These are phyloP conservation scores for Oreochromis niloticus DNA, from an alignment of 2,113 vertebrate species.

Conservation along the genomic window DNA sequence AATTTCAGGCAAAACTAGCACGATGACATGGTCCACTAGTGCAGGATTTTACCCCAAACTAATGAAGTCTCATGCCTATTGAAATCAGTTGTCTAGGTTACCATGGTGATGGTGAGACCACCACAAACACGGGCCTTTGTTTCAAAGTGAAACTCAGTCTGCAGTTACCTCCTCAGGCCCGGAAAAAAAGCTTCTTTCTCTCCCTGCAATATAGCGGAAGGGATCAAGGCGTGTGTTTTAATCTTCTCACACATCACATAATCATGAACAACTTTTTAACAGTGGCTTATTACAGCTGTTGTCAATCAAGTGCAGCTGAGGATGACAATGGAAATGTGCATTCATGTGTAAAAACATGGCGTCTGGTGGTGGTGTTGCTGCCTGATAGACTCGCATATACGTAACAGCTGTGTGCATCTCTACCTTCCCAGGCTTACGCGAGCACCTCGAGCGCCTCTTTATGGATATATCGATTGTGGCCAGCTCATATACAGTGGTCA, in stretches of 20 bases:
- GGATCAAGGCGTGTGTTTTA: background rate
- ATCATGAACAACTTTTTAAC: background rate
- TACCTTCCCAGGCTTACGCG: background rate
- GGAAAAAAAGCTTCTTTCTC: background rate
- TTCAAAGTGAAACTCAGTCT: background rate
- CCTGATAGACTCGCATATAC: background rate
- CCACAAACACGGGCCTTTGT: background rate
- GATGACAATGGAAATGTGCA: background rate
- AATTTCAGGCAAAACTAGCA: background rate
- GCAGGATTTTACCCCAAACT: constrained; percentile 3
- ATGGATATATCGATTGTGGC: constrained; percentile 1
- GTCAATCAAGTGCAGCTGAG: background rate
- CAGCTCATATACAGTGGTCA: constrained; percentile 37
- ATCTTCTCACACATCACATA: background rate
- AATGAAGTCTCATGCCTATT: constrained; percentile 38
- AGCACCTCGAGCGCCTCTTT: background rate
- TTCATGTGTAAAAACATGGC: background rate
- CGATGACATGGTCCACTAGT: background rate
- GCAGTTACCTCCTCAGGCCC: background rate
- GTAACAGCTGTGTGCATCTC: background rate
- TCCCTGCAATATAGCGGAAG: background rate
- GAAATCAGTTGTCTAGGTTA: constrained; percentile 14
- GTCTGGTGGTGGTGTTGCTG: background rate
- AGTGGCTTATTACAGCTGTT: background rate
- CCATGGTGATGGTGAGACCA: constrained; percentile 29